Conservation (phyloP, 2,888 invertebrate genomes). For the Sesia apiformis region DNA sequence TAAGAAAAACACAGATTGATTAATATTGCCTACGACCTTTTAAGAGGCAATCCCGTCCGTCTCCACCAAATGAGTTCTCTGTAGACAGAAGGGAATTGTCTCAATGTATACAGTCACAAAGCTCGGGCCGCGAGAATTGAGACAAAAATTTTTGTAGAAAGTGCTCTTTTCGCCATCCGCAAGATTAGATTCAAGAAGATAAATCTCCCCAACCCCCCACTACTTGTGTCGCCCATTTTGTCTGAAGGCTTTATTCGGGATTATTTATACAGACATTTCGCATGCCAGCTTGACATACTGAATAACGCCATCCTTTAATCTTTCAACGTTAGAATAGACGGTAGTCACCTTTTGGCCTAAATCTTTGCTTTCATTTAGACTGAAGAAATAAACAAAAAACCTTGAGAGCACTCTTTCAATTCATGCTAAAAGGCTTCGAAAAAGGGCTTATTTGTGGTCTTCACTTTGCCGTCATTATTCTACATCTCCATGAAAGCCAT, state of each 20-base stretch:
- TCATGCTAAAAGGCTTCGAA: not conserved
- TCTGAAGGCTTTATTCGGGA: conserved; percentile 49
- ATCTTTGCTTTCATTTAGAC: not conserved
- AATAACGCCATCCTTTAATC: conserved; percentile 37
- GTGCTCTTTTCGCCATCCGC: conserved; percentile 64
- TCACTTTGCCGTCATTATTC: not conserved
- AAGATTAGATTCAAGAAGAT: conserved; percentile 69
- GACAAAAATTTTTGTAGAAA: conserved; percentile 49
- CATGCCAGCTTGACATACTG: conserved; percentile 7
- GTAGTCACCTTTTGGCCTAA: conserved; percentile 23
- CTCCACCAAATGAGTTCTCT: conserved; percentile 37
- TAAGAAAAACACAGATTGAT: not conserved
- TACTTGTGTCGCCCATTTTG: conserved; percentile 22
- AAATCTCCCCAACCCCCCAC: conserved; percentile 59
- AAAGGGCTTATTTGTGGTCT: not conserved
- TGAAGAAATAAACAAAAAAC: not conserved
- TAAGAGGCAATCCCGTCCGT: conserved; percentile 24
- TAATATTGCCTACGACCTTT: not conserved
- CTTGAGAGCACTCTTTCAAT: no score
- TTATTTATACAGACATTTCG: conserved; percentile 35
- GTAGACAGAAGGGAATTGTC: conserved; percentile 41
- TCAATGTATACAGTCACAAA: conserved; percentile 32
- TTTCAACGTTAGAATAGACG: conserved; percentile 24
- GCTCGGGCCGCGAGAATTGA: conserved; percentile 37
- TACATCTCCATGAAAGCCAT: not conserved